Evolutionary conservation across 2,113 vertebrate genomes (phyloP).

Genomic region (Gavialis gangeticus): DNA sequence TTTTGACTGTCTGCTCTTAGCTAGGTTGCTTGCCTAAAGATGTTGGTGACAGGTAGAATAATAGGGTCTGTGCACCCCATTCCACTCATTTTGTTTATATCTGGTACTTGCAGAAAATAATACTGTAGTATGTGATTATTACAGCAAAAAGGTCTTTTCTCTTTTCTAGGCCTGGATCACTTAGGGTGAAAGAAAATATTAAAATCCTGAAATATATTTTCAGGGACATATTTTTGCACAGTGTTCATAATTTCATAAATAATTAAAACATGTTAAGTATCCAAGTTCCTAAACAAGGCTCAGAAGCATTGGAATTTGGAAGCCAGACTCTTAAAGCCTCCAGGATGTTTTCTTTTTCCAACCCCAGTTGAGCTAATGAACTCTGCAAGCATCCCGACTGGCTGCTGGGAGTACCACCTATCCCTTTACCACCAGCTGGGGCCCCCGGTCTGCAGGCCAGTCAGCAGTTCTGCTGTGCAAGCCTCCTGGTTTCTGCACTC

Average conservation of each 20-base stretch:
- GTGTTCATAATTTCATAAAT: background rate
- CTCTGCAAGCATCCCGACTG: background rate
- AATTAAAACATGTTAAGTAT: background rate
- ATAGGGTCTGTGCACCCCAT: background rate
- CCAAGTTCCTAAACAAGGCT: background rate
- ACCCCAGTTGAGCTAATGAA: background rate
- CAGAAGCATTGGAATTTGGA: background rate
- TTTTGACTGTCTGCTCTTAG: too few relatives aligned
- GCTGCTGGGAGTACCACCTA: too few relatives aligned
- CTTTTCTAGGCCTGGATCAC: background rate
- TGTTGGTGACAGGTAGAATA: background rate
- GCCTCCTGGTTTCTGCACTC: too few relatives aligned
- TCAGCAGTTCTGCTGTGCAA: too few relatives aligned
- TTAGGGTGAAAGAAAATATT: background rate
- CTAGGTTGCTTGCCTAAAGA: background rate
- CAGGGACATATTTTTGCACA: background rate
- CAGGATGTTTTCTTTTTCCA: background rate
- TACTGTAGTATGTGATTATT: background rate
- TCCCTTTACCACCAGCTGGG: too few relatives aligned
- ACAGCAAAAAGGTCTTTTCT: background rate
- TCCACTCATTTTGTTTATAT: background rate
- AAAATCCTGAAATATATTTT: background rate
- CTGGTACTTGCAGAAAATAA: background rate
- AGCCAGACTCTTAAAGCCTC: background rate
- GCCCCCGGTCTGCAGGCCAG: too few relatives aligned